Evolutionary conservation across 2,888 invertebrate genomes (phyloP).

Genomic region (Seira musarum): DNA sequence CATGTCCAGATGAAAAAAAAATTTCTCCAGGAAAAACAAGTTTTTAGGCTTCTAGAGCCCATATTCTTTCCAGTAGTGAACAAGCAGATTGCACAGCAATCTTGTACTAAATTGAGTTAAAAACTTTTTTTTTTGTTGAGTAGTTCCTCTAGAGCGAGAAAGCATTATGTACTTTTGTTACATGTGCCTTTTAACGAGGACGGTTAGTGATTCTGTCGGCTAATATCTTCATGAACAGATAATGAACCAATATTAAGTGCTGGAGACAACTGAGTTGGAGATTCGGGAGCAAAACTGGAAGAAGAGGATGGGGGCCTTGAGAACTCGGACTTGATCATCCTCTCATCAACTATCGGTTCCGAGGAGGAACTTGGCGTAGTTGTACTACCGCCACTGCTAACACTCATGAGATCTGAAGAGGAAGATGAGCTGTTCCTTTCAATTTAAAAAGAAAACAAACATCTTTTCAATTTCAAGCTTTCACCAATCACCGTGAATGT

Average conservation of each 20-base stretch:
- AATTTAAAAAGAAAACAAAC: slow-evolving; percentile 73
- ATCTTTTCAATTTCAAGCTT: not conserved
- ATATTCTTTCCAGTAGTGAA: too few species aligned
- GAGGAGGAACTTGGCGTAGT: slow-evolving; percentile 57
- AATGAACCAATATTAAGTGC: slow-evolving; percentile 68
- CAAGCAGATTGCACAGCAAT: slow-evolving; percentile 48
- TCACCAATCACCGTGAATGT: too few species aligned
- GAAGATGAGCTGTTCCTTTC: slow-evolving; percentile 68
- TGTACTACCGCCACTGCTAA: slow-evolving; percentile 64
- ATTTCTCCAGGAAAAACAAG: too few species aligned
- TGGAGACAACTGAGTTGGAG: slow-evolving; percentile 67
- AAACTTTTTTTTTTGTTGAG: not conserved
- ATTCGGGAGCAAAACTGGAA: slow-evolving; percentile 68
- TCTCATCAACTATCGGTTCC: slow-evolving; percentile 60
- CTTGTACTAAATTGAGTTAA: slow-evolving; percentile 10
- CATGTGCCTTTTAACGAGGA: slow-evolving; percentile 52
- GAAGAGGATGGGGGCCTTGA: slow-evolving; percentile 68
- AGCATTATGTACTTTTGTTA: too few species aligned
- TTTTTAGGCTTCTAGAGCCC: too few species aligned
- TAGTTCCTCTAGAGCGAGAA: not conserved
- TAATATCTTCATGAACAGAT: slow-evolving; percentile 69
- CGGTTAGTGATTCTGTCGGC: slow-evolving; percentile 70
- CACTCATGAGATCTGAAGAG: slow-evolving; percentile 66
- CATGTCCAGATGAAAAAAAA: not conserved
- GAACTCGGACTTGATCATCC: slow-evolving; percentile 66